Evolutionary conservation across 2,113 vertebrate genomes (phyloP).

Genomic region (Phyllopteryx taeniolatus): DNA sequence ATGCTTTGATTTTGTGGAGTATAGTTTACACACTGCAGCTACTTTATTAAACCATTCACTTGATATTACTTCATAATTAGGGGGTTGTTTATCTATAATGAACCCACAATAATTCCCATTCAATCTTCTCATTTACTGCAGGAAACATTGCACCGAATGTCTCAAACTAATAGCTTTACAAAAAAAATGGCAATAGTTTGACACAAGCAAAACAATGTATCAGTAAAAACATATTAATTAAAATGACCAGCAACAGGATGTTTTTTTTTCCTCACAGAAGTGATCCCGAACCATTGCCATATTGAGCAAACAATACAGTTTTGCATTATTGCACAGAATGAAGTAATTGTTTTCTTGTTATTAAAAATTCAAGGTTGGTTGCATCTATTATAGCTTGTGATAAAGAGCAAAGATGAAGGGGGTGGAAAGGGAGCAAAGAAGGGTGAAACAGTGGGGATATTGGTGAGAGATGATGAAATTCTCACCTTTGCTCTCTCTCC

Average conservation of each 20-base stretch:
- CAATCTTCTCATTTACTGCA: background rate
- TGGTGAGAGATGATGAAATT: conserved; percentile 15
- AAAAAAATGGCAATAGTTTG: too few species aligned
- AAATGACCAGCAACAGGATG: too few species aligned
- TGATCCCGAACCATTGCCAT: background rate
- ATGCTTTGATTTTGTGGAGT: background rate
- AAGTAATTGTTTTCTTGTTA: conserved; percentile 22
- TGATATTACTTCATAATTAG: background rate
- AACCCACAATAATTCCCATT: too few species aligned
- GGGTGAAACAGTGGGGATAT: conserved; percentile 14
- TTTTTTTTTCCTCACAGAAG: background rate
- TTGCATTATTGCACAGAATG: conserved; percentile 1
- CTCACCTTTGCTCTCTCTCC: background rate
- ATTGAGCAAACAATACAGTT: conserved; percentile 2
- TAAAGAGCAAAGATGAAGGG: background rate
- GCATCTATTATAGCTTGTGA: background rate
- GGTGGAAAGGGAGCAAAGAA: conserved; percentile 1
- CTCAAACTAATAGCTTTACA: background rate
- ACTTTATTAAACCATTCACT: background rate
- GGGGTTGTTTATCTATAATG: too few species aligned
- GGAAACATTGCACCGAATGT: background rate
- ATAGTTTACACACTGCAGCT: background rate
- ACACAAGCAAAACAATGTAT: too few species aligned
- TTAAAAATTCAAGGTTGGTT: conserved; percentile 31
- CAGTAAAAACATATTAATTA: too few species aligned